A percentile compares a stretch with the other conserved stretches of the same genome.
phyloP scores from a whole-genome alignment of 2,113 vertebrate species.

The Phoxinus phoxinus region DNA sequence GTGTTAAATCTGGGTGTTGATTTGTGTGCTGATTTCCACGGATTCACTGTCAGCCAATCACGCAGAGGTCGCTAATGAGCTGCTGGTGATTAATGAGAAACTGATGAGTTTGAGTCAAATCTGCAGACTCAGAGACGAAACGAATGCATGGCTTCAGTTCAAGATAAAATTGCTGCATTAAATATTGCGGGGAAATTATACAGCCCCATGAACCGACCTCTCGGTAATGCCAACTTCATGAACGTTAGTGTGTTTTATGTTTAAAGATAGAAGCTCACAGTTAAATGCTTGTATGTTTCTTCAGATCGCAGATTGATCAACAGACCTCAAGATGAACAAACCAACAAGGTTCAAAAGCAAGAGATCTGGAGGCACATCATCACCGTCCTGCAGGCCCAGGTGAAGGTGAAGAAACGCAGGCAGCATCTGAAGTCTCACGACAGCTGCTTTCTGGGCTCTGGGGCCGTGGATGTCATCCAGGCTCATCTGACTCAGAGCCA shows the following conservation, averaged over 20 bases:
- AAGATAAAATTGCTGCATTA: conserved; percentile 47
- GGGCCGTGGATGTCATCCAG: conserved; percentile 88
- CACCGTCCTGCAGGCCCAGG: conserved; percentile 45
- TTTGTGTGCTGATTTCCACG: not conserved
- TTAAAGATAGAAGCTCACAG: not conserved
- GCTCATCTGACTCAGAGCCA: conserved; percentile 80
- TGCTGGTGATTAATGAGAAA: not conserved
- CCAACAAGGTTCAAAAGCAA: not conserved
- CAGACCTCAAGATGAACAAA: conserved; percentile 1
- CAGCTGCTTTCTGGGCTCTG: conserved; percentile 90
- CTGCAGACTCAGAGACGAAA: not conserved
- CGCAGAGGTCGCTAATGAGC: conserved; percentile 29
- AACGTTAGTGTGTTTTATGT: not conserved
- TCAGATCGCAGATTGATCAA: conserved; percentile 24
- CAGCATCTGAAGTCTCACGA: conserved; percentile 84
- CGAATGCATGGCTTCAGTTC: conserved; percentile 44
- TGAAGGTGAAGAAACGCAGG: conserved; percentile 72
- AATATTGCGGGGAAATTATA: conserved; percentile 44
- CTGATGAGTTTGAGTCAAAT: not conserved
- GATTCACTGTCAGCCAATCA: conserved; percentile 24
- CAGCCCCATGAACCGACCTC: conserved; percentile 43
- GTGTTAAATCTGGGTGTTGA: not conserved
- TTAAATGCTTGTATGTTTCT: conserved; percentile 7
- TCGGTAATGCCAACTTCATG: not conserved
- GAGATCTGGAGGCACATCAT: conserved; percentile 48